These are phyloP conservation scores for Norana najaformis DNA, from an alignment of 2,888 invertebrate species.

Conservation along the genomic window DNA sequence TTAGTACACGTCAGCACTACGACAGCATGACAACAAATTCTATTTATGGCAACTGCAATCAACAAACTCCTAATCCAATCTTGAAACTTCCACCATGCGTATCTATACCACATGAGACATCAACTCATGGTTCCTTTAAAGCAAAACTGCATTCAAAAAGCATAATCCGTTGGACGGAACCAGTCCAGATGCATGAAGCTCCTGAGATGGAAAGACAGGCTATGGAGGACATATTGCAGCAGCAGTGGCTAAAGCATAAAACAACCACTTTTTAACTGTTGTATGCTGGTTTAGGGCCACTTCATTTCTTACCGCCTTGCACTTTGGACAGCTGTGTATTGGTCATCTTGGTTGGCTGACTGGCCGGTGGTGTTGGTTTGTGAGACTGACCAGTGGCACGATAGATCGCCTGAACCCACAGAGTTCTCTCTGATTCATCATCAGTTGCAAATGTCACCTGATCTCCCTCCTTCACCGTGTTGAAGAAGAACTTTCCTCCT, in stretches of 20 bases:
- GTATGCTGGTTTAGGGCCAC: neutral
- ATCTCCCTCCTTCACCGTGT: slow-evolving; percentile 96
- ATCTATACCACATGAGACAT: too few species aligned
- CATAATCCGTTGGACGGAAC: too few species aligned
- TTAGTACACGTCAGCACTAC: neutral
- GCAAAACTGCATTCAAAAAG: too few species aligned
- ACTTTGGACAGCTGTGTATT: slow-evolving; percentile 80
- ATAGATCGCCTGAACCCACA: slow-evolving; percentile 99
- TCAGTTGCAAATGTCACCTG: slow-evolving; percentile 69
- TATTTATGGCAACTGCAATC: too few species aligned
- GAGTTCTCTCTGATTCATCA: slow-evolving; percentile 85
- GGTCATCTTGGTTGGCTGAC: slow-evolving; percentile 68
- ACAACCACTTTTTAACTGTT: too few species aligned
- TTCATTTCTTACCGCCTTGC: slow-evolving; percentile 76
- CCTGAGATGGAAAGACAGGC: neutral
- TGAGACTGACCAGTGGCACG: slow-evolving; percentile 99
- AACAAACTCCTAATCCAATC: too few species aligned
- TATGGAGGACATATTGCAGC: too few species aligned
- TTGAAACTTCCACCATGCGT: too few species aligned
- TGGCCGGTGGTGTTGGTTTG: slow-evolving; percentile 76
- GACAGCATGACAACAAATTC: neutral
- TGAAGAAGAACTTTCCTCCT: slow-evolving; percentile 93
- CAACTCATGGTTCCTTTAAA: too few species aligned
- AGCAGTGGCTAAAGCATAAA: too few species aligned
- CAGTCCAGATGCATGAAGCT: too few species aligned